A percentile compares a stretch with the other conserved stretches of the same genome.
Evolutionary conservation across 2,888 invertebrate species (phyloP).

Genomic region (Tortrix viridana): DNA sequence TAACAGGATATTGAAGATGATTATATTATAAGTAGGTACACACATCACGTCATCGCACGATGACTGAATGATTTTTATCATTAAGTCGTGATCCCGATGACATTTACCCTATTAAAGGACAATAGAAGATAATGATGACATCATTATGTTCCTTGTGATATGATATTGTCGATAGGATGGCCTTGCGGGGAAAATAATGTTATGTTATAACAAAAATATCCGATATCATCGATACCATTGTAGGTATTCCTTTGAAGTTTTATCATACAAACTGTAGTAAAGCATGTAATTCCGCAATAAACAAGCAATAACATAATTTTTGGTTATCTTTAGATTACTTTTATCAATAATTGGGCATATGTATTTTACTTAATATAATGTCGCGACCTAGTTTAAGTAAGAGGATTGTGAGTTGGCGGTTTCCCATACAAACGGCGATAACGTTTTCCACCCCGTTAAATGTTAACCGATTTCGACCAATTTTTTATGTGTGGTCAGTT

Average conservation of each 20-base stretch:
- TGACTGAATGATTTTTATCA: conserved; percentile 22
- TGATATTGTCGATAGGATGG: too few relatives aligned
- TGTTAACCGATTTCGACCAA: too few relatives aligned
- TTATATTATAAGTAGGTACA: conserved; percentile 6
- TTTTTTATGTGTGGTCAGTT: too few relatives aligned
- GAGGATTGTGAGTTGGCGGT: too few relatives aligned
- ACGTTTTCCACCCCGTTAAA: too few relatives aligned
- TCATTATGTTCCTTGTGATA: neutral
- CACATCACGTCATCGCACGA: conserved; percentile 24
- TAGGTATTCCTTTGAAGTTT: conserved; percentile 5
- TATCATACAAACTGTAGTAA: conserved; percentile 2
- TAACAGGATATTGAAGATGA: conserved; percentile 14
- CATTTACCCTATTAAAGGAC: conserved; percentile 27
- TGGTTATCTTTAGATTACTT: conserved; percentile 12
- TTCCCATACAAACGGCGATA: too few relatives aligned
- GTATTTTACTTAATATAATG: too few relatives aligned
- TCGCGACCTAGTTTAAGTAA: too few relatives aligned
- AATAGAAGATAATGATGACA: conserved; percentile 8
- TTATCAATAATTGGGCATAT: neutral
- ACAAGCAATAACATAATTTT: conserved; percentile 11
- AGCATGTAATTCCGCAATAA: conserved; percentile 24
- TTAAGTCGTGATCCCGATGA: conserved; percentile 21
- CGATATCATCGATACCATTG: too few relatives aligned
- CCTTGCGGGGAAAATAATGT: too few relatives aligned
- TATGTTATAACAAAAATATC: too few relatives aligned